phyloP scores from a whole-genome alignment of 2,888 invertebrate genomes.

The Bimastos eiseni region DNA sequence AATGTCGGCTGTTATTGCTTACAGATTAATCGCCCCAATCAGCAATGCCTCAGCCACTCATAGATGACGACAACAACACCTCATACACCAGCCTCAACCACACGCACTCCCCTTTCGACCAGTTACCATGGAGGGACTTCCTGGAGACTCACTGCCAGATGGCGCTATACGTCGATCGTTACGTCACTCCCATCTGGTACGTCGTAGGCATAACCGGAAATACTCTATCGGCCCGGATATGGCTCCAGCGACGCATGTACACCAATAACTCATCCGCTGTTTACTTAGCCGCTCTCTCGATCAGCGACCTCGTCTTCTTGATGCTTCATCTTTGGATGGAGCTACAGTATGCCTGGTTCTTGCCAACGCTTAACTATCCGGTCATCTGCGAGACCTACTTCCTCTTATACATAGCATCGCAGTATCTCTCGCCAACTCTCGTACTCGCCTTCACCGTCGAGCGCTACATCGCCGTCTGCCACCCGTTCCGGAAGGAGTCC shows the following conservation, averaged over 20 bases:
- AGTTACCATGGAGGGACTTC: background rate
- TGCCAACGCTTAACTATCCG: conserved; percentile 49
- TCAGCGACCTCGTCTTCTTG: conserved; percentile 55
- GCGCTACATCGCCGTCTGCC: conserved; percentile 50
- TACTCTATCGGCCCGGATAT: conserved; percentile 56
- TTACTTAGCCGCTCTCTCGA: conserved; percentile 57
- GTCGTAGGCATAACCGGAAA: conserved; percentile 56
- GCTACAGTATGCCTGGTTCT: conserved; percentile 57
- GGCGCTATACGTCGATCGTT: conserved; percentile 54
- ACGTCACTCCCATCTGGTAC: conserved; percentile 58
- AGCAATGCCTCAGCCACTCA: background rate
- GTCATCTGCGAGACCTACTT: conserved; percentile 57
- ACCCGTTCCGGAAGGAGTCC: conserved; percentile 52
- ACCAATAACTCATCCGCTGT: conserved; percentile 59
- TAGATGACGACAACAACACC: background rate
- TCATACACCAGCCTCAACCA: background rate
- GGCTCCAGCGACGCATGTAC: conserved; percentile 55
- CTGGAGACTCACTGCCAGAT: conserved; percentile 47
- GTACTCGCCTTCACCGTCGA: conserved; percentile 61
- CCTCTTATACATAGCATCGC: conserved; percentile 53
- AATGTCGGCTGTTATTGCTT: background rate
- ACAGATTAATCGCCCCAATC: background rate
- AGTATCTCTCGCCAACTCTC: conserved; percentile 58
- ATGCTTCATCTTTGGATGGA: conserved; percentile 56
- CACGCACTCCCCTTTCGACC: background rate